A percentile compares a stretch with the other conserved stretches of the same genome.
These are phyloP conservation scores for Bos indicus DNA, from an alignment of 2,113 vertebrate genomes.

Conservation along the genomic window DNA sequence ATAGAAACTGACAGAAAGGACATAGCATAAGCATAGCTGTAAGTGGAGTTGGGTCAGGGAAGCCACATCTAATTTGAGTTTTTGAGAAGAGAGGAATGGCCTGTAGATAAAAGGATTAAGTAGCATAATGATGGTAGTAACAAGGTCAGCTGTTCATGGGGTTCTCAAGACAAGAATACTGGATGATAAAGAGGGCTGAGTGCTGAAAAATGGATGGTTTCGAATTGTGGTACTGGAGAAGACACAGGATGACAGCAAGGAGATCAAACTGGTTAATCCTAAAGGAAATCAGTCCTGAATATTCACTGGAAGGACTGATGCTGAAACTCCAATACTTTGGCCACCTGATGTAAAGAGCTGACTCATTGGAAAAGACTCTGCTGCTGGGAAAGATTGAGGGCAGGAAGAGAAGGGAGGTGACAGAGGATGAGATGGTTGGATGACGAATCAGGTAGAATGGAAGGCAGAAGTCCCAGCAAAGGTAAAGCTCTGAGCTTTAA, in stretches of 20 bases:
- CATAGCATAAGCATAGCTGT: background rate
- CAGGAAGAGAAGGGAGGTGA: background rate
- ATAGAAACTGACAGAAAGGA: background rate
- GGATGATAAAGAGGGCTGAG: background rate
- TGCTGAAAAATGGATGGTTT: background rate
- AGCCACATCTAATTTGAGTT: background rate
- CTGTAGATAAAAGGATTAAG: background rate
- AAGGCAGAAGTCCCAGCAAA: background rate
- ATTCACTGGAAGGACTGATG: background rate
- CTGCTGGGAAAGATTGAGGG: background rate
- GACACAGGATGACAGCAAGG: background rate
- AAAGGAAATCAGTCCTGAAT: background rate
- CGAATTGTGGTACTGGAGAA: background rate
- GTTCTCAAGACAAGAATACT: background rate
- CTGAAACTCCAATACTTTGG: background rate
- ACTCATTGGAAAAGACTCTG: background rate
- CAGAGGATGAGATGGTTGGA: background rate
- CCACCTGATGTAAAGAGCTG: background rate
- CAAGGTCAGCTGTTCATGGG: background rate
- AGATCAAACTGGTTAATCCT: background rate
- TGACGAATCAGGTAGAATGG: background rate
- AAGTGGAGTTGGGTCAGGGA: background rate
- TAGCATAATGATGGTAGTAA: background rate
- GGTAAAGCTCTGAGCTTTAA: background rate
- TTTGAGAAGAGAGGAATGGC: background rate